Percentiles rank a stretch among this genome's conserved stretches.
phyloP scores from a whole-genome alignment of 2,797 vertebrate species.

The Sphenodon punctatus region DNA sequence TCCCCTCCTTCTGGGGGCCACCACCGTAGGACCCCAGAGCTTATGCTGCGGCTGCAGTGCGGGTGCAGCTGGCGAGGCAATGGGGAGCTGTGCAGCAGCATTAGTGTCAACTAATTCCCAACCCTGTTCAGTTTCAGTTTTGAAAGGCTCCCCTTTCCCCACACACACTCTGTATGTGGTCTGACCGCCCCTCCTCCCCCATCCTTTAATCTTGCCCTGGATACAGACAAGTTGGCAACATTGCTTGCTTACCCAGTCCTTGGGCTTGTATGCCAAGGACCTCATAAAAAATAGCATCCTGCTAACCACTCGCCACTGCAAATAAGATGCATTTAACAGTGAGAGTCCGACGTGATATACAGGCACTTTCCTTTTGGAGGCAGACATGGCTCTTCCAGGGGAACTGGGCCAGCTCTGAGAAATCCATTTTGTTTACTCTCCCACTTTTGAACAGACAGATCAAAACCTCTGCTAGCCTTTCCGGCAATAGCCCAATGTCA shows the following conservation, averaged over 20 bases:
- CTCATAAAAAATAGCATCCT: background rate
- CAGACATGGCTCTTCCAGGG: background rate
- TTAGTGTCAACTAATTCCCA: too few relatives aligned
- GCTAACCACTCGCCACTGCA: fast-evolving
- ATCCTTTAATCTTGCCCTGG: too few relatives aligned
- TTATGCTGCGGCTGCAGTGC: too few relatives aligned
- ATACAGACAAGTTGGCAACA: too few relatives aligned
- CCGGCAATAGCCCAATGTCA: fast-evolving
- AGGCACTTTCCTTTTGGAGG: background rate
- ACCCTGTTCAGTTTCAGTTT: too few relatives aligned
- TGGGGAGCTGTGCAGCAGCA: too few relatives aligned
- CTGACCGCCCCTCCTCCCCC: too few relatives aligned
- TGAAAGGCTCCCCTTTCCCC: too few relatives aligned
- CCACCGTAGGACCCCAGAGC: too few relatives aligned
- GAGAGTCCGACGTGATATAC: fast-evolving
- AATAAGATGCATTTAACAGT: fast-evolving
- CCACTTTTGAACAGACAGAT: background rate
- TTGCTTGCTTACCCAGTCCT: background rate
- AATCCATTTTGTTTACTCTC: background rate
- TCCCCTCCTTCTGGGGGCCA: too few relatives aligned
- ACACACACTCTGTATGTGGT: too few relatives aligned
- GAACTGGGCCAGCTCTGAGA: background rate
- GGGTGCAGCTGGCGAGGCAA: too few relatives aligned
- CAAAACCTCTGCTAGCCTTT: background rate
- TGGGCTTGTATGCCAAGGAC: background rate